phyloP scores from a whole-genome alignment of 2,888 invertebrate genomes.

The Drosophila kambysellisi region DNA sequence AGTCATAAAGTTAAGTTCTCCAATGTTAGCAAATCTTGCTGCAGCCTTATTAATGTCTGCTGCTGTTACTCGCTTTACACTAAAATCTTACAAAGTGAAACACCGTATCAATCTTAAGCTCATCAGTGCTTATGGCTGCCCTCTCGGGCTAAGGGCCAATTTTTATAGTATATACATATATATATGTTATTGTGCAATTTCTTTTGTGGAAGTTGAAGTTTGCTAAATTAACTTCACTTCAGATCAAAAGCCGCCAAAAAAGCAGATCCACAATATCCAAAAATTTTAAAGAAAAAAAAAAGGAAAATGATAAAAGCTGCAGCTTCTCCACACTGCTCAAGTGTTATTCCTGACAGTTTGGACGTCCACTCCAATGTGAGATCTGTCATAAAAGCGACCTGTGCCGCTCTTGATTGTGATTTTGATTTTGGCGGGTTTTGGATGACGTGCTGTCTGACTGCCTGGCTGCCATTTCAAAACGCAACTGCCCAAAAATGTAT shows the following conservation, averaged over 20 bases:
- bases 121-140: constrained; percentile 36
- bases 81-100: constrained; percentile 35
- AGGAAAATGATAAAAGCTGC: constrained; percentile 34
- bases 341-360: constrained; percentile 75
- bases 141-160: constrained; percentile 41
- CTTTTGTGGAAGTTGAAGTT: constrained; percentile 62
- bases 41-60: constrained; percentile 26
- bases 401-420: constrained; percentile 68
- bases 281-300: constrained; percentile 12
- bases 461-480: constrained; percentile 45
- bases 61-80: constrained; percentile 7
- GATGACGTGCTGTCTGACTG: constrained; percentile 38
- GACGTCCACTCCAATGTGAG: constrained; percentile 76
- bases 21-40: constrained; percentile 14
- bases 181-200: constrained; percentile 57
- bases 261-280: constrained; percentile 37
- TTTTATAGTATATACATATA: constrained; percentile 19
- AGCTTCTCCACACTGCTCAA: constrained; percentile 65
- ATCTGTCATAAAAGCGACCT: constrained; percentile 76
- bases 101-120: constrained; percentile 34
- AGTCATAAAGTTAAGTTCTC: not conserved
- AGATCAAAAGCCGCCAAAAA: constrained; percentile 66
- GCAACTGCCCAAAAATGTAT: constrained; percentile 73
- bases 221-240: constrained; percentile 78
- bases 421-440: constrained; percentile 59